These are phyloP conservation scores for Chionomys nivalis DNA, from an alignment of 2,113 vertebrate genomes.

Conservation along the genomic window DNA sequence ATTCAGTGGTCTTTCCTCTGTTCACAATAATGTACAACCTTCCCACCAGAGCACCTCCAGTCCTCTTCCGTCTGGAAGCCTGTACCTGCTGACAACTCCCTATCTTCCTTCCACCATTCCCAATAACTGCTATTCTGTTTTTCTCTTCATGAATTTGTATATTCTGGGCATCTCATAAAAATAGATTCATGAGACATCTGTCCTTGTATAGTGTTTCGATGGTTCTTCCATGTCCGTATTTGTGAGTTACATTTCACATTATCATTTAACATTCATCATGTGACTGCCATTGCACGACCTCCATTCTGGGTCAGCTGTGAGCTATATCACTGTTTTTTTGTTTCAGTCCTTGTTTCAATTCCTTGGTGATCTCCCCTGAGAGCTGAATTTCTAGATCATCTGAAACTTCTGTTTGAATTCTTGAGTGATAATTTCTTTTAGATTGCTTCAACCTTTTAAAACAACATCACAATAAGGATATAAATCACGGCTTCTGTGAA, in stretches of 20 bases:
- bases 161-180: not conserved
- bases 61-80: not conserved
- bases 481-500: not conserved
- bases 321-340: not conserved
- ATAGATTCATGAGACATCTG: not conserved
- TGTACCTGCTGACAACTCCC: not conserved
- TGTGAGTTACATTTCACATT: not conserved
- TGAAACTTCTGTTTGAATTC: not conserved
- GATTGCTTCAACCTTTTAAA: slow-evolving; percentile 2
- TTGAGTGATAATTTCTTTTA: not conserved
- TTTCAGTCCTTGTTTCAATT: not conserved
- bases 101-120: not conserved
- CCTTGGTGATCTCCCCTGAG: not conserved
- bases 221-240: not conserved
- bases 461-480: not conserved
- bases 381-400: not conserved
- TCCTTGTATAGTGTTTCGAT: not conserved
- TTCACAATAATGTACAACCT: not conserved
- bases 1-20: not conserved
- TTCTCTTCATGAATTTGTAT: not conserved
- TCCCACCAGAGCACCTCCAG: not conserved
- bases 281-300: not conserved
- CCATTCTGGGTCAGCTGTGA: not conserved
- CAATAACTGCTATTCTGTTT: not conserved
- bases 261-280: not conserved